Conservation (phyloP, 2,797 vertebrate species). For the Crossoptilon crossoptilon region DNA sequence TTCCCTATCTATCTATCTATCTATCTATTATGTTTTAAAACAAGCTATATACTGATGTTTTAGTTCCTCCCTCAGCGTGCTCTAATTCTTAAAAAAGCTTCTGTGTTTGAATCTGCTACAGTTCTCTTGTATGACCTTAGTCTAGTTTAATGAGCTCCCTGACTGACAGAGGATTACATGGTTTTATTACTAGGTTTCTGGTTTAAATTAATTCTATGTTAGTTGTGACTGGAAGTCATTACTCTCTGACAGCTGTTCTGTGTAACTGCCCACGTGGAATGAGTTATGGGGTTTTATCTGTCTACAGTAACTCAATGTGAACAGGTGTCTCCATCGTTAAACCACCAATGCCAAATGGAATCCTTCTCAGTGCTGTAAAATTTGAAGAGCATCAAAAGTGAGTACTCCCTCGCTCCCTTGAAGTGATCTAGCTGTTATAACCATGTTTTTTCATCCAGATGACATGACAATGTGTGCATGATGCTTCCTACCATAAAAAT, state of each 20-base stretch:
- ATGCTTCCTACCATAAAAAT: neutral
- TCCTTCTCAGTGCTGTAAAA: neutral
- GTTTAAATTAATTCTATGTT: slow-evolving; percentile 22
- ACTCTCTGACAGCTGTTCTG: neutral
- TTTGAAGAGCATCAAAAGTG: neutral
- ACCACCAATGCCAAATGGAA: neutral
- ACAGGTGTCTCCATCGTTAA: neutral
- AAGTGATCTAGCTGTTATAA: neutral
- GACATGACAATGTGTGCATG: neutral
- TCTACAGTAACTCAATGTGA: neutral
- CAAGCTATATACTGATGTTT: neutral
- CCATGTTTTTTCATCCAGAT: neutral
- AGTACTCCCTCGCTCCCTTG: neutral
- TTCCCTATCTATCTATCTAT: neutral
- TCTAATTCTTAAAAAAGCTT: neutral
- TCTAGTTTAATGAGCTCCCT: neutral
- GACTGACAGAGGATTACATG: neutral
- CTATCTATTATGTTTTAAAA: neutral
- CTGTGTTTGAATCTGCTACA: neutral
- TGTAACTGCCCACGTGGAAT: neutral
- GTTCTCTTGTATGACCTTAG: neutral
- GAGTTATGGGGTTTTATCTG: neutral
- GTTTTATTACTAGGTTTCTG: neutral
- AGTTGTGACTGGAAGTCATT: slow-evolving; percentile 12
- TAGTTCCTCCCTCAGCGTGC: neutral